Evolutionary conservation across 2,888 invertebrate genomes (phyloP).

Genomic region (Drosophila prostipennis): DNA sequence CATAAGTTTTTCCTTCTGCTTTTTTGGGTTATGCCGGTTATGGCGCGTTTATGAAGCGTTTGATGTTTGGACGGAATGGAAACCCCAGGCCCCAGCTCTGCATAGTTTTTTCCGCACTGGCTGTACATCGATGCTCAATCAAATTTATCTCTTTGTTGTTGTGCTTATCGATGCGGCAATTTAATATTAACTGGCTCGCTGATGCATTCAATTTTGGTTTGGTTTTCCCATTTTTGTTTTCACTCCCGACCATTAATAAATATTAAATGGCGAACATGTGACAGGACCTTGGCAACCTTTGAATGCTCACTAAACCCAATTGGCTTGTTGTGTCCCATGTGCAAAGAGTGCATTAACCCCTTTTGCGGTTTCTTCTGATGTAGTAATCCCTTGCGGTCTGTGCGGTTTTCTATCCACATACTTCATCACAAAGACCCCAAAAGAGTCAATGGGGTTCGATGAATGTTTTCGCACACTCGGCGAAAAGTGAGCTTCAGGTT

Average conservation of each 20-base stretch:
- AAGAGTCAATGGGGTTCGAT: constrained; percentile 39
- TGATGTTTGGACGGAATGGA: constrained; percentile 58
- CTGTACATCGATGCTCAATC: constrained; percentile 22
- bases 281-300: constrained; percentile 34
- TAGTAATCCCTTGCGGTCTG: constrained; percentile 45
- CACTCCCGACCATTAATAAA: constrained; percentile 64
- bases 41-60: constrained; percentile 76
- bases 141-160: constrained; percentile 35
- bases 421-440: constrained; percentile 29
- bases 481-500: background rate
- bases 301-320: constrained; percentile 33
- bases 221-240: constrained; percentile 28
- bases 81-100: constrained; percentile 52
- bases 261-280: constrained; percentile 57
- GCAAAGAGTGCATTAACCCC: constrained; percentile 48
- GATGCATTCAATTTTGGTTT: constrained; percentile 72
- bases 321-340: constrained; percentile 30
- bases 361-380: constrained; percentile 48
- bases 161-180: constrained; percentile 70
- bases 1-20: constrained; percentile 56
- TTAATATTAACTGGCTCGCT: constrained; percentile 78
- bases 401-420: constrained; percentile 35
- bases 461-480: constrained; percentile 18
- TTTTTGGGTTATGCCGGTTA: constrained; percentile 40
- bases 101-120: constrained; percentile 56